A percentile compares a stretch with the other conserved stretches of the same genome.
These are phyloP conservation scores for Temnothorax unifasciatus DNA, from an alignment of 2,888 invertebrate genomes.

Conservation along the genomic window DNA sequence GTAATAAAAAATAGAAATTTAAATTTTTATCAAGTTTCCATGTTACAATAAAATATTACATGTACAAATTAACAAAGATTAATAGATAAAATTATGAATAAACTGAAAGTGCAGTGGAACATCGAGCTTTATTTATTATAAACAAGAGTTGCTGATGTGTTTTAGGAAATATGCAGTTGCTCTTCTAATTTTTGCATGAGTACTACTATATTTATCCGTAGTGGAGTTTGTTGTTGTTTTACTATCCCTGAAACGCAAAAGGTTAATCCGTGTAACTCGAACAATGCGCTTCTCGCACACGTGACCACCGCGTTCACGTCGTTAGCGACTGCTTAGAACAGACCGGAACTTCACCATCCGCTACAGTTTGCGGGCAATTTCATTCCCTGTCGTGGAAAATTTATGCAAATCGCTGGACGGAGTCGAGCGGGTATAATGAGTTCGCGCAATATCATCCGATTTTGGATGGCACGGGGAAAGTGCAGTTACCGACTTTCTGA, in stretches of 20 bases:
- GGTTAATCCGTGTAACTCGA: slow-evolving; percentile 22
- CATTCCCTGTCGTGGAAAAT: slow-evolving; percentile 75
- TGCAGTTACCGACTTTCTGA: slow-evolving; percentile 30
- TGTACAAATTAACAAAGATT: not conserved
- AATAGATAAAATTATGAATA: not conserved
- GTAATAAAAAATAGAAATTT: not conserved
- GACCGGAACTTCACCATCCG: slow-evolving; percentile 63
- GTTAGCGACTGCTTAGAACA: slow-evolving; percentile 69
- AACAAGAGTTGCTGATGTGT: not conserved
- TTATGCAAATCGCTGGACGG: slow-evolving; percentile 77
- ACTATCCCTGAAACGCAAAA: not conserved
- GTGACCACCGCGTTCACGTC: slow-evolving; percentile 56
- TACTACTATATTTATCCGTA: slow-evolving; percentile 1
- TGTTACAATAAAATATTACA: not conserved
- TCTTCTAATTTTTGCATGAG: not conserved
- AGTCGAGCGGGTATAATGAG: slow-evolving; percentile 63
- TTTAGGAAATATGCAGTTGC: not conserved
- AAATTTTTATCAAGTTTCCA: not conserved
- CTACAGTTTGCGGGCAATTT: slow-evolving; percentile 77
- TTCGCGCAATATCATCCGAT: slow-evolving; percentile 75
- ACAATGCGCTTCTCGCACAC: slow-evolving; percentile 29
- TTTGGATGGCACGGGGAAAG: slow-evolving; percentile 62
- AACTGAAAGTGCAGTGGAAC: not conserved
- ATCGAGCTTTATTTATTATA: not conserved
- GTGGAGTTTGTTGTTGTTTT: not conserved